phyloP scores from a whole-genome alignment of 2,113 vertebrate species.

The Chauna torquata region DNA sequence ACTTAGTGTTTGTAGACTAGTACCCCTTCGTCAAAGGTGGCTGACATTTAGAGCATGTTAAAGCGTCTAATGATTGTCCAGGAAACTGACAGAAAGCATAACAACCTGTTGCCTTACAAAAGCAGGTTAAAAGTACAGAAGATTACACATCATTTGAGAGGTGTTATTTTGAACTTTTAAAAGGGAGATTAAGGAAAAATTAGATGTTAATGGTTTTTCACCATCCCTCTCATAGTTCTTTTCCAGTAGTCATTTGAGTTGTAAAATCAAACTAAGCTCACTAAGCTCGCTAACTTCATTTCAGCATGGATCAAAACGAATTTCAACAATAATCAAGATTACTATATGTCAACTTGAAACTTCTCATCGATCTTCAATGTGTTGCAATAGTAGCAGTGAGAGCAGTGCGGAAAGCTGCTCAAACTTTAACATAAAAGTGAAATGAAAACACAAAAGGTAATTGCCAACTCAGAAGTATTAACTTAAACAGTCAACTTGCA shows the following conservation, averaged over 20 bases:
- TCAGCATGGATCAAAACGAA: neutral
- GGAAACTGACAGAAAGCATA: neutral
- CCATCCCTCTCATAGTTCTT: neutral
- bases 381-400: neutral
- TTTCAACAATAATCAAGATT: neutral
- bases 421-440: neutral
- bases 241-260: neutral
- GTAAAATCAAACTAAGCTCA: neutral
- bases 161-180: neutral
- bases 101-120: neutral
- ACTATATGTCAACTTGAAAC: neutral
- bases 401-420: neutral
- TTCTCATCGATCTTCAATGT: neutral
- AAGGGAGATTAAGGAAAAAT: neutral
- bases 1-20: neutral
- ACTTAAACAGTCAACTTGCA: neutral
- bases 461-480: neutral
- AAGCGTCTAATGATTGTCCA: neutral
- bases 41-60: neutral
- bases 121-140: neutral
- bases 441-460: neutral
- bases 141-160: neutral
- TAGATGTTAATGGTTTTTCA: neutral
- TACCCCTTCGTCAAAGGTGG: neutral
- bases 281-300: neutral